Percentiles rank a stretch among this genome's conserved stretches.
Conservation (phyloP, 2,797 vertebrate genomes). For the Odontamblyopus rebecca region DNA sequence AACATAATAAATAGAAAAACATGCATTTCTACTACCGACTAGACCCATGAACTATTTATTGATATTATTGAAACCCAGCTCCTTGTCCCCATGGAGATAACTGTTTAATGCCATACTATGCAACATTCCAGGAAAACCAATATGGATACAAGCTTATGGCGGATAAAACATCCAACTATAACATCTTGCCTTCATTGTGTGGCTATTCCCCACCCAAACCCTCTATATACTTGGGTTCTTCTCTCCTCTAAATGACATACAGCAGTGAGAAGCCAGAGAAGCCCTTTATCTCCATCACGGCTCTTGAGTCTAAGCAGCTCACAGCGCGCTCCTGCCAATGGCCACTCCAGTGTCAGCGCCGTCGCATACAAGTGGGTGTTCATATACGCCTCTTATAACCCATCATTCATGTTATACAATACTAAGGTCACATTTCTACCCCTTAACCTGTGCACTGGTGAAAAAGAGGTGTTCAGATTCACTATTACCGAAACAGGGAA, state of each 20-base stretch:
- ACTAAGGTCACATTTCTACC: background rate
- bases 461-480: background rate
- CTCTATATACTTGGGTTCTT: slow-evolving; percentile 34
- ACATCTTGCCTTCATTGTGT: slow-evolving; percentile 30
- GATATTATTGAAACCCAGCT: too few relatives aligned
- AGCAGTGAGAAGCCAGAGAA: slow-evolving; percentile 22
- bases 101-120: too few relatives aligned
- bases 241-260: slow-evolving; percentile 44
- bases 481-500: background rate
- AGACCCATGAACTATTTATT: too few relatives aligned
- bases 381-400: slow-evolving; percentile 28
- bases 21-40: too few relatives aligned
- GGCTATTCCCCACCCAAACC: slow-evolving; percentile 42
- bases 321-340: slow-evolving; percentile 35
- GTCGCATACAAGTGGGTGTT: slow-evolving; percentile 30
- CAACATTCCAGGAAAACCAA: too few relatives aligned
- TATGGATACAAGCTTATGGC: too few relatives aligned
- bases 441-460: background rate
- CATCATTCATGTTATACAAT: background rate
- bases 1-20: too few relatives aligned
- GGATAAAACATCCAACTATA: background rate
- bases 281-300: slow-evolving; percentile 39
- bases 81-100: too few relatives aligned
- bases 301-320: slow-evolving; percentile 33
- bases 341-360: slow-evolving; percentile 35